Evolutionary conservation across 2,797 vertebrate species (phyloP), one percentile per base, ranked within the genome.

Genomic region (Poeciliopsis paucimaculata): DNA sequence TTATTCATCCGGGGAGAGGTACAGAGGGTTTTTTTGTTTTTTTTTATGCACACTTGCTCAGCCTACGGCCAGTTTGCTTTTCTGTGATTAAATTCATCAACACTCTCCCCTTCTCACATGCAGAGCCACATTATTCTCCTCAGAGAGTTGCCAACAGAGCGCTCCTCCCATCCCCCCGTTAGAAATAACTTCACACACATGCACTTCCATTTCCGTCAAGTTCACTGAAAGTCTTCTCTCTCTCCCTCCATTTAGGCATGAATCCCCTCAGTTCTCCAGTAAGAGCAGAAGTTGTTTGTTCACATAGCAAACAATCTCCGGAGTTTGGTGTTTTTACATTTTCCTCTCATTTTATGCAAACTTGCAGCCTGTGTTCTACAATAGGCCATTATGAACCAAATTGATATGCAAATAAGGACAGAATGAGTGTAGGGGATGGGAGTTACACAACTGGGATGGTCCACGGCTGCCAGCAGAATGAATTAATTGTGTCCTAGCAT

Each of bases 401-500:
- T 85, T 90, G 90, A 91, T 91, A 92, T 94, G 92, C 91, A 93
- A 93, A 93, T 92, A 85, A 39, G 10, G 34, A 82, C 28, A 78
- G 90, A 92, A 90, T 84, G 77, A 90, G 87, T 60, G 34, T 77
- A 64, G 78, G 85, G 83, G 86, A 91, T 85, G 84, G 78, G 72
- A 84, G 87, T n/a, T 72, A 74, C 77, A 85, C 90, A 84, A 86
- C 47, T 82, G 88, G 91, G 89, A 92, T 43, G 0, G 83, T 88
- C 91, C 86, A 80, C 80, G 72, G 84, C 91, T 88, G 88, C 87
- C 84, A 93, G 90, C 91, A 83, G 81, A 76, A 84, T 91, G 89
- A 93, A 93, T 93, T 93, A 92, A 94, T 92, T 90, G 89, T 83
- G 88, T 88, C 84, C 88, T 91, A 82, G 92, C 86, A 89, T 89